phyloP scores from a whole-genome alignment of 2,888 invertebrate species.

The Helicoverpa assulta region DNA sequence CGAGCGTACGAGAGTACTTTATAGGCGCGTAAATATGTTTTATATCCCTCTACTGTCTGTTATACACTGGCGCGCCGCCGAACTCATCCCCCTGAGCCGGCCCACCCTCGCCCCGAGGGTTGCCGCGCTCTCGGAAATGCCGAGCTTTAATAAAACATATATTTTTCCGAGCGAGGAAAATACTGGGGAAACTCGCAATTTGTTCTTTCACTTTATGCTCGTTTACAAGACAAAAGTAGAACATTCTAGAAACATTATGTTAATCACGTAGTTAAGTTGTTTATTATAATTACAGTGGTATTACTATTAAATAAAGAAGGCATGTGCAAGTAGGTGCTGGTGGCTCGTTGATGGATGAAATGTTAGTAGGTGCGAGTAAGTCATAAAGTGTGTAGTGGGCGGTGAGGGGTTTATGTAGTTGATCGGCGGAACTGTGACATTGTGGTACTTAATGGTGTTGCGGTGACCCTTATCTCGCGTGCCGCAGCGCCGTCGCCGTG shows the following conservation, averaged over 20 bases:
- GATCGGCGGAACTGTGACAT: conserved; percentile 78
- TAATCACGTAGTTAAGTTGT: conserved; percentile 87
- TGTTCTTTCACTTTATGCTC: conserved; percentile 91
- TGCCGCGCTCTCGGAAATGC: conserved; percentile 89
- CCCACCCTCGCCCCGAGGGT: conserved; percentile 83
- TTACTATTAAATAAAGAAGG: conserved; percentile 59
- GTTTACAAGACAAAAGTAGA: conserved; percentile 91
- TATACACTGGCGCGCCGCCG: conserved; percentile 88
- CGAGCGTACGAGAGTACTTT: conserved; percentile 90
- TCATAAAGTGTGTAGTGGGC: conserved; percentile 74
- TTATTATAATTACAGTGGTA: conserved; percentile 73
- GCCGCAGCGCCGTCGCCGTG: conserved; percentile 77
- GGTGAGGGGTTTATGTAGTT: conserved; percentile 70
- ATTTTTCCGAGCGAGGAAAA: conserved; percentile 91
- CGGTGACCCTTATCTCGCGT: conserved; percentile 85
- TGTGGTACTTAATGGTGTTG: conserved; percentile 82
- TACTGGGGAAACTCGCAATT: conserved; percentile 91
- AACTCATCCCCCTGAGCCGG: conserved; percentile 72
- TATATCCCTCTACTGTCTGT: conserved; percentile 90
- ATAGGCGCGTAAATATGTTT: conserved; percentile 91
- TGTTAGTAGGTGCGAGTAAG: conserved; percentile 69
- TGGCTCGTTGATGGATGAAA: conserved; percentile 57
- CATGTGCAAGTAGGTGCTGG: conserved; percentile 27
- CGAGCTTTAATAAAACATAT: conserved; percentile 91
- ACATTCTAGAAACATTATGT: conserved; percentile 90